A percentile compares a stretch with the other conserved stretches of the same genome.
Evolutionary conservation across 2,888 invertebrate species (phyloP).

Genomic region (Eurois occulta): DNA sequence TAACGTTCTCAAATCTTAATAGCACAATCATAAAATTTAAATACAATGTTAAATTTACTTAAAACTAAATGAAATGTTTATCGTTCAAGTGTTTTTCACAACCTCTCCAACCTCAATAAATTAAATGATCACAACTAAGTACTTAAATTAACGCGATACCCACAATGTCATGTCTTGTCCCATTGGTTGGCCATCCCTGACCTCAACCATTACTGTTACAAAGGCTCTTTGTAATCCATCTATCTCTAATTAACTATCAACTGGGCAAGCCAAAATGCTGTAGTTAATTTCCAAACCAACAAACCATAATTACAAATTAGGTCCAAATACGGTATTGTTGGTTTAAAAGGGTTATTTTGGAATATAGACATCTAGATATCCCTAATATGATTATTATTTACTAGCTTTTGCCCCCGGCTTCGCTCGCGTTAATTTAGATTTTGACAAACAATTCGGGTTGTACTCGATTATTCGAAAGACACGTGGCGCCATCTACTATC

Average conservation of each 20-base stretch:
- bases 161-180: constrained; percentile 1
- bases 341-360: not conserved
- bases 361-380: not conserved
- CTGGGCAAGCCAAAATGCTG: constrained; percentile 27
- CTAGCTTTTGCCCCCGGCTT: too few relatives aligned
- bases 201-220: constrained; percentile 36
- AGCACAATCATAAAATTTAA: not conserved
- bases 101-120: not conserved
- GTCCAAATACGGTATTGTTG: not conserved
- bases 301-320: constrained; percentile 31
- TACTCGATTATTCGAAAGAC: too few relatives aligned
- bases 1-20: too few relatives aligned
- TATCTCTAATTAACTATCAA: constrained; percentile 49
- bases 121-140: not conserved
- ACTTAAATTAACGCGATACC: not conserved
- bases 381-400: not conserved
- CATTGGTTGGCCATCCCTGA: constrained; percentile 27
- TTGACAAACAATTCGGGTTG: too few relatives aligned
- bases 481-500: too few relatives aligned
- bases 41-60: not conserved
- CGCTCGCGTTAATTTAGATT: too few relatives aligned
- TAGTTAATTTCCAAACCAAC: constrained; percentile 48
- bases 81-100: not conserved
- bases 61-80: not conserved
- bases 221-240: constrained; percentile 50